Conservation (phyloP, 2,888 invertebrate species). For the Noctua comes region DNA sequence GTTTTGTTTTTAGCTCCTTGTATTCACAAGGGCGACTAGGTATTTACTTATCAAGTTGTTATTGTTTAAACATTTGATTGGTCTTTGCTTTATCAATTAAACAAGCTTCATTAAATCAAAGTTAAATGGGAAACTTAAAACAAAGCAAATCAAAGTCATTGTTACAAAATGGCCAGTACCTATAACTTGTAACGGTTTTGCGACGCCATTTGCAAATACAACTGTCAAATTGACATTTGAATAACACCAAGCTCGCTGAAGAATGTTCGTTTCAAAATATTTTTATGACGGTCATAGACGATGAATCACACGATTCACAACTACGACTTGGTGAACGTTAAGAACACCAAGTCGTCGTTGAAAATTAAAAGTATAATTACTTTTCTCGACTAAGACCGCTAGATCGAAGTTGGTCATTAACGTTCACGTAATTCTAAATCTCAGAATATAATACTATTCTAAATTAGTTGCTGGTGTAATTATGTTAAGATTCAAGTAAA, state of each 20-base stretch:
- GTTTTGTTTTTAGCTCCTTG: background rate
- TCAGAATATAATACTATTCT: too few relatives aligned
- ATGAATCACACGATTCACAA: background rate
- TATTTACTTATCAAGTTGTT: constrained; percentile 8
- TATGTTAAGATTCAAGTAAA: too few relatives aligned
- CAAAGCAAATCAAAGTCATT: constrained; percentile 2
- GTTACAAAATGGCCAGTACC: too few relatives aligned
- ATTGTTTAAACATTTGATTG: background rate
- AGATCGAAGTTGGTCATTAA: too few relatives aligned
- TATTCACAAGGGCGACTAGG: background rate
- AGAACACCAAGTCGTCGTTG: too few relatives aligned
- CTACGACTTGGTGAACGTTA: background rate
- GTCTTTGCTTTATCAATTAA: background rate
- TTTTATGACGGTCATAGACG: background rate
- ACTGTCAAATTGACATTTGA: background rate
- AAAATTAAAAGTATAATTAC: background rate
- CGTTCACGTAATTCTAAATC: too few relatives aligned
- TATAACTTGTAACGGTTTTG: background rate
- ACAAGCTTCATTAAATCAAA: constrained; percentile 20
- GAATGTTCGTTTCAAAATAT: background rate
- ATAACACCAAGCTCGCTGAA: background rate
- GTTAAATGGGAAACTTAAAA: constrained; percentile 3
- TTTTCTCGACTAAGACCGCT: background rate
- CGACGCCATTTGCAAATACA: constrained; percentile 24
- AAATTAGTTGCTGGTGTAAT: too few relatives aligned